Evolutionary conservation across 2,888 invertebrate genomes (phyloP), one percentile per base, ranked within the genome.

Genomic region (Nomada flava): DNA sequence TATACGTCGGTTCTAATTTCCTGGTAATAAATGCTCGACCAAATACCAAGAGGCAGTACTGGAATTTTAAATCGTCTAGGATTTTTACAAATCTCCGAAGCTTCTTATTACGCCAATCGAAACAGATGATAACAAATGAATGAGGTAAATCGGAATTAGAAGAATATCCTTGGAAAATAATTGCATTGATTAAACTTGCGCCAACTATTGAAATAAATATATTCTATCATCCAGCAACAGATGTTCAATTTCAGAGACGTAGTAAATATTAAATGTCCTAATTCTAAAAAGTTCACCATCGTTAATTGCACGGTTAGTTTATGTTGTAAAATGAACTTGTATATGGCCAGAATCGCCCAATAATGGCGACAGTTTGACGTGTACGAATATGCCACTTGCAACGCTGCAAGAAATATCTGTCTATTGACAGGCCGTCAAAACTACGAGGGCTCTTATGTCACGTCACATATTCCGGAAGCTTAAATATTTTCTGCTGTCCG

Each of bases 391-490:
- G 78, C 68, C 78, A 68, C 67, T 62, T 50, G 74, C 74, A 75
- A 44, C 47, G 23, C 23, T n/a, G 55, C 68, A 74, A 76, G 79
- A 70, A 79, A 79, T 70, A 64, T 79, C 69, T 76, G 64, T 53
- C 69, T 76, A 79, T 79, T 68, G 79, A 70, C 68, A 76, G 23
- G 26, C 29, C 64, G 79, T 76, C 76, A 52, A 76, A 64, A 47
- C 59, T 76, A 26, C 50, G 47, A 69, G 52, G 9, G 76, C 53
- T 69, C 76, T 76, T 79, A 53, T 44, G 68, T 76, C 79, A 70
- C 79, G 57, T 79, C 64, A 70, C 29, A 52, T 70, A 36, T 15
- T 52, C 52, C 63, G 52, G 64, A 52, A 69, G 57, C 59, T 69
- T 69, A 76, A 76, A 75, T 79, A 63, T 72, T 68, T 75, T 50